Conservation (phyloP, 2,888 invertebrate species). For the Rhorus exstirpatorius region DNA sequence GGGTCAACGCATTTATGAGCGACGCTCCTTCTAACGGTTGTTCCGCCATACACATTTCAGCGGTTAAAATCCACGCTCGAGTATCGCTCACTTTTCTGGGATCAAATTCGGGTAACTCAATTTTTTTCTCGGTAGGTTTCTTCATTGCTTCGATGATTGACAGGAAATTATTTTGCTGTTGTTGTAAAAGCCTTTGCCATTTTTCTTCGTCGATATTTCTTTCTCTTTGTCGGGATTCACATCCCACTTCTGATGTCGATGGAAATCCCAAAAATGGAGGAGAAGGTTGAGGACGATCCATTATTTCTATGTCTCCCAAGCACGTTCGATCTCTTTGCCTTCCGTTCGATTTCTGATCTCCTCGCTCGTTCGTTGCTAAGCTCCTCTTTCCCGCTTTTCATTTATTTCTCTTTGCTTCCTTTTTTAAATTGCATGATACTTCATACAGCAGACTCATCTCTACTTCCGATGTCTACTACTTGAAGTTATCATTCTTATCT, state of each 20-base stretch:
- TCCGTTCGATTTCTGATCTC: too few relatives aligned
- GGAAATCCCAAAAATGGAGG: not conserved
- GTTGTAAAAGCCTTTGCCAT: not conserved
- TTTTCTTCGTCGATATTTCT: not conserved
- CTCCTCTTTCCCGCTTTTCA: too few relatives aligned
- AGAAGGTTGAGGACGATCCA: not conserved
- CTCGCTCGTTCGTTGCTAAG: too few relatives aligned
- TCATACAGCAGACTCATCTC: too few relatives aligned
- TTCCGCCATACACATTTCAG: not conserved
- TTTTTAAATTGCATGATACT: too few relatives aligned
- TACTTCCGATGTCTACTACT: too few relatives aligned
- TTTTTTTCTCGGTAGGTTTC: not conserved
- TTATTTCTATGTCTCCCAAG: too few relatives aligned
- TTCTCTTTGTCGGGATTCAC: not conserved
- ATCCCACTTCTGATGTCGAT: conserved; percentile 22
- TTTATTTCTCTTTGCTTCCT: too few relatives aligned
- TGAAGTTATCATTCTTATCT: too few relatives aligned
- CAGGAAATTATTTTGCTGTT: conserved; percentile 4
- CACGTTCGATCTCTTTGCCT: too few relatives aligned
- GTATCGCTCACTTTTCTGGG: not conserved
- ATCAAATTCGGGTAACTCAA: conserved; percentile 4
- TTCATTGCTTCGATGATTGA: not conserved
- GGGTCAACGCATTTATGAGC: not conserved
- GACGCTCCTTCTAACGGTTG: too few relatives aligned
- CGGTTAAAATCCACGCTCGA: not conserved